A percentile compares a stretch with the other conserved stretches of the same genome.
These are phyloP conservation scores for Echinarachnius parma DNA, from an alignment of 53 echinoderm and acorn worm species.

Conservation along the genomic window DNA sequence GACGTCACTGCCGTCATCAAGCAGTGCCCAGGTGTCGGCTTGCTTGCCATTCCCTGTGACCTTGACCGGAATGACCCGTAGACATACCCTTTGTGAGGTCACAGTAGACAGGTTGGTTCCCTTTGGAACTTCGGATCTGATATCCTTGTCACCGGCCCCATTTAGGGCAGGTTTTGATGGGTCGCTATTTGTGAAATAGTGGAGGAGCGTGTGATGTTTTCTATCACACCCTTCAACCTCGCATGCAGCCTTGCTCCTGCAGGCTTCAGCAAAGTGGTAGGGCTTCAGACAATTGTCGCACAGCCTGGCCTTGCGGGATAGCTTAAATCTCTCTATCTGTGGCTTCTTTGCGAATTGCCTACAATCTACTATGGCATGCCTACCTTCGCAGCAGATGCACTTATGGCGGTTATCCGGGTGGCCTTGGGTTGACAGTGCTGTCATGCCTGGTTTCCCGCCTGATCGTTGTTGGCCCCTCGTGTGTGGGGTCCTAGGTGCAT, in stretches of 20 bases:
- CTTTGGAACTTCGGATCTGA: conserved; percentile 3
- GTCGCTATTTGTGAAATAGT: conserved; percentile 1
- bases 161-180: too few relatives aligned
- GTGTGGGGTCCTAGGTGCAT: not conserved
- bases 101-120: conserved; percentile 3
- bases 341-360: conserved; percentile 45
- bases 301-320: conserved; percentile 35
- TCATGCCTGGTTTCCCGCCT: not conserved
- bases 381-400: conserved; percentile 46
- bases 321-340: conserved; percentile 33
- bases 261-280: conserved; percentile 52
- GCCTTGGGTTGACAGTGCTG: too few relatives aligned
- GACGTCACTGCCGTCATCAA: conserved; percentile 66
- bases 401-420: too few relatives aligned
- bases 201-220: conserved; percentile 62
- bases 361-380: conserved; percentile 45
- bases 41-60: conserved; percentile 24
- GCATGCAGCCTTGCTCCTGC: conserved; percentile 34
- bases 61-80: conserved; percentile 62
- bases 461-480: not conserved
- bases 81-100: conserved; percentile 41
- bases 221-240: conserved; percentile 48
- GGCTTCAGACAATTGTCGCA: conserved; percentile 64
- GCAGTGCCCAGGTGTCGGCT: conserved; percentile 59
- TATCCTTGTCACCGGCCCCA: too few relatives aligned